phyloP scores from a whole-genome alignment of 2,888 invertebrate species.

The Melieria omissa region DNA sequence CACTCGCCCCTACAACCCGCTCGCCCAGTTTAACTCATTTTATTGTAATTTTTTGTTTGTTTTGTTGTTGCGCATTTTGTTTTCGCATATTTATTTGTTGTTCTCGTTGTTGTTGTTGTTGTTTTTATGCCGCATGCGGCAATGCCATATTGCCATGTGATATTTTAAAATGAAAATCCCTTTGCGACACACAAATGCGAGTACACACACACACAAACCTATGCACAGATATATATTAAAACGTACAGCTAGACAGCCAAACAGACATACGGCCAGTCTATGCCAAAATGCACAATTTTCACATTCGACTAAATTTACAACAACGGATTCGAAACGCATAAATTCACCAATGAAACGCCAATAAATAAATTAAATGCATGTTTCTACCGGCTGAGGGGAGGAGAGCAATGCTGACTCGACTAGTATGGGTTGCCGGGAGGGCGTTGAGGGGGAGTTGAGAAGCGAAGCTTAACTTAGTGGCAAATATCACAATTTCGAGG shows the following conservation, averaged over 20 bases:
- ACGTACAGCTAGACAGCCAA: conserved; percentile 26
- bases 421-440: too few species aligned
- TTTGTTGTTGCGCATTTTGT: neutral
- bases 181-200: conserved; percentile 11
- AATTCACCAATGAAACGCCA: conserved; percentile 65
- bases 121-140: conserved; percentile 31
- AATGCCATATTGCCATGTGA: conserved; percentile 47
- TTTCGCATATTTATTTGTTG: neutral
- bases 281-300: conserved; percentile 62
- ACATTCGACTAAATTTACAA: conserved; percentile 63
- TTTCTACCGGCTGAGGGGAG: conserved; percentile 19
- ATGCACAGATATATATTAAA: conserved; percentile 35
- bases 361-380: conserved; percentile 67
- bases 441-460: too few species aligned
- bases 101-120: conserved; percentile 38
- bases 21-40: neutral
- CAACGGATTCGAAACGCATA: conserved; percentile 60
- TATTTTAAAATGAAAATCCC: conserved; percentile 66
- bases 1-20: neutral
- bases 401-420: too few species aligned
- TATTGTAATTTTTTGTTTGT: too few species aligned
- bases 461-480: too few species aligned
- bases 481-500: too few species aligned
- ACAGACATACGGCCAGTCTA: conserved; percentile 44
- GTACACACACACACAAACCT: neutral